Evolutionary conservation across 2,888 invertebrate species (phyloP), one percentile per base, ranked within the genome.

Genomic region (Alloscopus bannaensis): DNA sequence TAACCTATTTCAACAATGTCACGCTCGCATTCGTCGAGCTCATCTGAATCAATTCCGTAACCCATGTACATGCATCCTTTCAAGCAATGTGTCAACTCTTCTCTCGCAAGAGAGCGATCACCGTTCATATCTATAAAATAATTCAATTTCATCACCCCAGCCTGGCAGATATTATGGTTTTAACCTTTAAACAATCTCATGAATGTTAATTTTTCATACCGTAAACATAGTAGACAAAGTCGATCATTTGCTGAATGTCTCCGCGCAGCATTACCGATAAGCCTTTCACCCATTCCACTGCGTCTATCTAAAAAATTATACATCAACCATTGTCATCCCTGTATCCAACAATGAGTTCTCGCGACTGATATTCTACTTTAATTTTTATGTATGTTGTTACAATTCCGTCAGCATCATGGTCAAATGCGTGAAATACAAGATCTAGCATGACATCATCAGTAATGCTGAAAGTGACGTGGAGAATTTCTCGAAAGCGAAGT

Each of bases 11-110:
- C 85, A 20, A 85, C 82, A 55, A 85, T 81, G 18, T 85, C 84
- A 18, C 81, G 77, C 24, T 83, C 80, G 11, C 81, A 80, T 29
- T 85, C 85, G 8, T 84, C 84, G 6, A 84, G 20, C 47, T 85
- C 85, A 57, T 84, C 85, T 1, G 77, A 18, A 16, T 85, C 84
- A 22, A 84, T 71, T 20, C 85, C 85, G 18, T 82, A 79, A 11
- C 84, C 84, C n/a, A 79, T 57, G 26, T 82, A 68, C n/a, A 85
- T 71, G 24, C 83, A 84, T 4, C 84, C 84, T n/a, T 81, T 83
- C 36, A 84, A 62, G 60, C 84, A 84, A 75, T 84, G 83, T 26
- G 65, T 71, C 4, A 85, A 70, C 65, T 85, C 85, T 40, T 85
- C 85, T 18, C 85, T 55, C 18, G 84, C 85, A 50, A 85, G 55